Evolutionary conservation across 2,888 invertebrate species (phyloP), one percentile per base, ranked within the genome.

Genomic region (Heterodera filipjevi): DNA sequence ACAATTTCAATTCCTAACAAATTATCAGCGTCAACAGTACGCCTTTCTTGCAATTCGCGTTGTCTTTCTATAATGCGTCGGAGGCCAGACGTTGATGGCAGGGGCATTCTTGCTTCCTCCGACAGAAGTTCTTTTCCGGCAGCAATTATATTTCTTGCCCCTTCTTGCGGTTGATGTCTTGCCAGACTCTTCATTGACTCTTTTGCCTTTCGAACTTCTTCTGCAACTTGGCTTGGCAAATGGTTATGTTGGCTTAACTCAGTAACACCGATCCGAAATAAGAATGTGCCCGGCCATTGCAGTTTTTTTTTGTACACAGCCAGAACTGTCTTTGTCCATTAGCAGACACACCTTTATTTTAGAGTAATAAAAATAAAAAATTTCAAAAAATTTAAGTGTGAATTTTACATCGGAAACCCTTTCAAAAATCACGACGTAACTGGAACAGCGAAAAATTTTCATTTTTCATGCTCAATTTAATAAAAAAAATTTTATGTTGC

Each of bases 231-330:
- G 27, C n/a, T 59, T n/a, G 59, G 59, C 5, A n/a, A 10, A 59
- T 59, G 59, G 10, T 59, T 59, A 59, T 59, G 59, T 27, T 59
- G 59, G 27, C 59, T 59, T n/a, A 59, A 59, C n/a, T 59, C 3
- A 59, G n/a, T 27, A 59, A n/a, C n/a, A 30, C 71, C n/a, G 71
- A 70, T 39, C 71, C 71, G 5, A 70, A 8, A 27, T 27, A 5
- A 70, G 71, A 70, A 27, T 70, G 71, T 30, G 71, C 71, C 30
- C 71, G 27, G 8, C 71, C 71, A 22, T 30, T 70, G 3, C 71
- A 70, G 2, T 22, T 27, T 44, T 70, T 70, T n/a, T 22, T 16
- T n/a, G 71, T 70, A 10, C 71, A 70, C 46, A 6, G 30, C 46
- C 71, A 70, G 30, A 70, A 70, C 10, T 70, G 71, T 2, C 30